phyloP scores from a whole-genome alignment of 2,888 invertebrate species.

The Latrodectus elegans region DNA sequence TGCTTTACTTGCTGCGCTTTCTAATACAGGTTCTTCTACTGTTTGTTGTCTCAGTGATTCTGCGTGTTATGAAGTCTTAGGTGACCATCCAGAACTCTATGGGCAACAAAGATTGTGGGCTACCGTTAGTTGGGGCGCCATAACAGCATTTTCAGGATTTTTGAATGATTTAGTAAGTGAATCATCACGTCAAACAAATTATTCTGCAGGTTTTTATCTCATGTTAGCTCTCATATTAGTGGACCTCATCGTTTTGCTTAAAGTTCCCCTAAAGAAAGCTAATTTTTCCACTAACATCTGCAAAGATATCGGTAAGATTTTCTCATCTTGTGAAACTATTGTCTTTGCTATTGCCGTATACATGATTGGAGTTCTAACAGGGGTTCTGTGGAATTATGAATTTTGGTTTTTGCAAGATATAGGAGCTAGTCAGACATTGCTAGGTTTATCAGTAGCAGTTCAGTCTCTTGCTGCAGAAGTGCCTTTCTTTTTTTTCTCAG shows the following conservation, averaged over 20 bases:
- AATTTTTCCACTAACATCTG: conserved; percentile 60
- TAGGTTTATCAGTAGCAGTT: conserved; percentile 66
- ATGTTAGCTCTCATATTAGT: conserved; percentile 30
- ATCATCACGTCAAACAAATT: conserved; percentile 26
- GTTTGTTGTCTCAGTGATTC: conserved; percentile 91
- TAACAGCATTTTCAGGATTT: conserved; percentile 85
- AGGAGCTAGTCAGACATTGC: conserved; percentile 60
- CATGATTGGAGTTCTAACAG: conserved; percentile 58
- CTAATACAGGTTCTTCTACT: conserved; percentile 89
- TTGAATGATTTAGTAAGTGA: conserved; percentile 80
- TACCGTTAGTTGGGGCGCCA: conserved; percentile 88
- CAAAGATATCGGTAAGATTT: conserved; percentile 48
- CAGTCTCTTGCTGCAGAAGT: conserved; percentile 69
- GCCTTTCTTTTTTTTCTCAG: conserved; percentile 75
- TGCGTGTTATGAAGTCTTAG: conserved; percentile 88
- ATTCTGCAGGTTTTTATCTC: conserved; percentile 58
- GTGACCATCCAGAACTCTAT: conserved; percentile 84
- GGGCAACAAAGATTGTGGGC: conserved; percentile 92
- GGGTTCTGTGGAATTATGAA: conserved; percentile 71
- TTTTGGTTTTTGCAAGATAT: conserved; percentile 70
- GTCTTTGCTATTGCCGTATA: conserved; percentile 32
- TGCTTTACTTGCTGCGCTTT: conserved; percentile 83
- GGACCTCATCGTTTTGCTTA: conserved; percentile 42
- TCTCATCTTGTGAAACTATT: conserved; percentile 5
- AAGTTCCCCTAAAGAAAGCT: conserved; percentile 31